A percentile compares a stretch with the other conserved stretches of the same genome.
These are phyloP conservation scores for Ophion ventricosus DNA, from an alignment of 2,888 invertebrate species.

Conservation along the genomic window DNA sequence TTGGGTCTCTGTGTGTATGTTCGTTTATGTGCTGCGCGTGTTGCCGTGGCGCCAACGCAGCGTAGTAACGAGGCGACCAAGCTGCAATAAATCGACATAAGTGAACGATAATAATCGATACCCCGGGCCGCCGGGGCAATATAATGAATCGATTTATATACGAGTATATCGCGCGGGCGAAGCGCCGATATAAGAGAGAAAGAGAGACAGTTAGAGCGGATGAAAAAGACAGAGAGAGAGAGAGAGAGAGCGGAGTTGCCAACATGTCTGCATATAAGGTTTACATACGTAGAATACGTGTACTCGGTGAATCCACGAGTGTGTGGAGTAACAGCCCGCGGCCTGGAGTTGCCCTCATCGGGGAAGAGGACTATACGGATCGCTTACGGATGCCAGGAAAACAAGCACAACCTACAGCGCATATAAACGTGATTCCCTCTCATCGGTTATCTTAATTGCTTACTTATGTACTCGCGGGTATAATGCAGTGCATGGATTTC, in stretches of 20 bases:
- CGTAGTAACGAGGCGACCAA: slow-evolving; percentile 69
- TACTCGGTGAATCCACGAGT: slow-evolving; percentile 42
- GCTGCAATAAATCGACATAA: slow-evolving; percentile 73
- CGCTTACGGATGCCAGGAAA: slow-evolving; percentile 49
- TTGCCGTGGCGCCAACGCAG: slow-evolving; percentile 70
- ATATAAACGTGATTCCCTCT: slow-evolving; percentile 60
- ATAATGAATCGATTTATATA: slow-evolving; percentile 76
- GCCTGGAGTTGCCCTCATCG: slow-evolving; percentile 55
- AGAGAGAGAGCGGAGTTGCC: slow-evolving; percentile 33
- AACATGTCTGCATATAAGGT: slow-evolving; percentile 55
- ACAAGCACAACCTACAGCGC: slow-evolving; percentile 41
- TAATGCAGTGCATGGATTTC: slow-evolving; percentile 59
- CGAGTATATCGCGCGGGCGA: slow-evolving; percentile 56
- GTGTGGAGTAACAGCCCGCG: slow-evolving; percentile 26
- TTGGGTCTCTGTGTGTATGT: neutral
- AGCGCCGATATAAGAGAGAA: slow-evolving; percentile 23
- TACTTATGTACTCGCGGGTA: slow-evolving; percentile 70
- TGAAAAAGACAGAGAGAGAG: neutral
- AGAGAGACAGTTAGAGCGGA: slow-evolving; percentile 5
- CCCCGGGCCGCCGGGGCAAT: slow-evolving; percentile 64
- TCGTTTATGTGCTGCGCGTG: slow-evolving; percentile 8
- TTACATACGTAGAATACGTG: slow-evolving; percentile 50
- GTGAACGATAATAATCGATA: slow-evolving; percentile 75
- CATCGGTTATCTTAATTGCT: slow-evolving; percentile 72
- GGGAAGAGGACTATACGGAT: slow-evolving; percentile 33